Percentiles rank a stretch among this genome's conserved stretches.
Evolutionary conservation across 2,888 invertebrate species (phyloP).

Genomic region (Mamestra brassicae): DNA sequence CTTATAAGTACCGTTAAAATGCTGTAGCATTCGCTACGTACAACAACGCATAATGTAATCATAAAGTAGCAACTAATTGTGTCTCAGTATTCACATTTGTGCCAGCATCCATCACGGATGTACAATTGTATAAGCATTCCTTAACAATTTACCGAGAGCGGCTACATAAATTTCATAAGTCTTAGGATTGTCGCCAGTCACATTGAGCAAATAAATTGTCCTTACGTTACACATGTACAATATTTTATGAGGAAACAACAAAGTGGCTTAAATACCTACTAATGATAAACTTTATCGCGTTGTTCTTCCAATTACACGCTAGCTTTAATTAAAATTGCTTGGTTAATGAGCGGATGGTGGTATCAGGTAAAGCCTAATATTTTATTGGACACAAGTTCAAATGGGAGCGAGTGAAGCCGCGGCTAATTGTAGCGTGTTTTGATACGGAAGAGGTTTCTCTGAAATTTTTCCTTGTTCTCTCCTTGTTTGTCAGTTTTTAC

Average conservation of each 20-base stretch:
- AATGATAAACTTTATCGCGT: slow-evolving; percentile 50
- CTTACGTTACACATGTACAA: slow-evolving; percentile 46
- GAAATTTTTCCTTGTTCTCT: slow-evolving; percentile 69
- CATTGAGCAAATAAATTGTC: slow-evolving; percentile 58
- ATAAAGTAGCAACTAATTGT: slow-evolving; percentile 54
- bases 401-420: slow-evolving; percentile 16
- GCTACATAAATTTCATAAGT: slow-evolving; percentile 49
- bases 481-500: slow-evolving; percentile 64
- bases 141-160: slow-evolving; percentile 53
- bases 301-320: slow-evolving; percentile 58
- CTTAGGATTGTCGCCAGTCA: slow-evolving; percentile 57
- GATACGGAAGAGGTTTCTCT: slow-evolving; percentile 68
- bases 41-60: slow-evolving; percentile 15
- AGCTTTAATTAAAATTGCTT: slow-evolving; percentile 60
- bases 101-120: slow-evolving; percentile 51
- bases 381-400: slow-evolving; percentile 58
- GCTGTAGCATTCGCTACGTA: slow-evolving; percentile 1
- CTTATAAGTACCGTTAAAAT: slow-evolving; percentile 28
- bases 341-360: slow-evolving; percentile 59
- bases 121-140: slow-evolving; percentile 56
- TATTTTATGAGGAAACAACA: slow-evolving; percentile 54
- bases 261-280: slow-evolving; percentile 45
- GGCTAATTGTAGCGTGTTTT: slow-evolving; percentile 55
- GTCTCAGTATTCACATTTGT: slow-evolving; percentile 51
- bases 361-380: slow-evolving; percentile 55